Percentiles rank a stretch among this genome's conserved stretches.
Evolutionary conservation across 2,888 invertebrate genomes (phyloP).

Genomic region (Lithosia quadra): DNA sequence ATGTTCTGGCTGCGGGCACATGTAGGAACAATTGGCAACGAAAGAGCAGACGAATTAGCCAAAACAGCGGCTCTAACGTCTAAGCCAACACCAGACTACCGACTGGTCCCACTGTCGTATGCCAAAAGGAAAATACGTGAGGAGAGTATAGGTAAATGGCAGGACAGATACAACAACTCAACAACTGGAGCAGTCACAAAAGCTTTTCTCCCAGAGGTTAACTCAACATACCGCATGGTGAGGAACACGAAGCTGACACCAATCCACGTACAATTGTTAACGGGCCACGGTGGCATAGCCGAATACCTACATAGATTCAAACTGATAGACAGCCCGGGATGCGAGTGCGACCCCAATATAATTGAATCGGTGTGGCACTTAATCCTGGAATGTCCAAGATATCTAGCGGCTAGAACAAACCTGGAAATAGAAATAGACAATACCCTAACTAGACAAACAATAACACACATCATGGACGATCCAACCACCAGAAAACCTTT

Average conservation of each 20-base stretch:
- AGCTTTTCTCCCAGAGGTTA: constrained; percentile 12
- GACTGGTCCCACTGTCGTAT: constrained; percentile 15
- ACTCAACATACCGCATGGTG: constrained; percentile 13
- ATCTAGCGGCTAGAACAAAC: not conserved
- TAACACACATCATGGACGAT: not conserved
- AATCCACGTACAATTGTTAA: constrained; percentile 11
- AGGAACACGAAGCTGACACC: constrained; percentile 3
- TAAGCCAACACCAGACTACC: constrained; percentile 10
- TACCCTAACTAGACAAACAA: not conserved
- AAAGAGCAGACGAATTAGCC: constrained; percentile 25
- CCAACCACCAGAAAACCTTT: not conserved
- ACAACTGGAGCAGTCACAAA: constrained; percentile 19
- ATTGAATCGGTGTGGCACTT: constrained; percentile 15
- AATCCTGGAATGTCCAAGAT: constrained; percentile 13
- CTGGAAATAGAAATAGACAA: constrained; percentile 6
- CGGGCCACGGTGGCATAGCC: constrained; percentile 24
- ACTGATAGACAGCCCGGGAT: constrained; percentile 16
- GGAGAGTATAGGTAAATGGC: constrained; percentile 17
- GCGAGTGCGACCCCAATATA: constrained; percentile 19
- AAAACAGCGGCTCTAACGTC: constrained; percentile 8
- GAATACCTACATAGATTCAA: constrained; percentile 20
- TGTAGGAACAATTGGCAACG: constrained; percentile 20
- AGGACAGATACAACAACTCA: constrained; percentile 17
- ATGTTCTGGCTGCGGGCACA: constrained; percentile 28
- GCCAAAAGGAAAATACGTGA: constrained; percentile 17